phyloP scores from a whole-genome alignment of 2,113 vertebrate species.

The Ellobius talpinus region DNA sequence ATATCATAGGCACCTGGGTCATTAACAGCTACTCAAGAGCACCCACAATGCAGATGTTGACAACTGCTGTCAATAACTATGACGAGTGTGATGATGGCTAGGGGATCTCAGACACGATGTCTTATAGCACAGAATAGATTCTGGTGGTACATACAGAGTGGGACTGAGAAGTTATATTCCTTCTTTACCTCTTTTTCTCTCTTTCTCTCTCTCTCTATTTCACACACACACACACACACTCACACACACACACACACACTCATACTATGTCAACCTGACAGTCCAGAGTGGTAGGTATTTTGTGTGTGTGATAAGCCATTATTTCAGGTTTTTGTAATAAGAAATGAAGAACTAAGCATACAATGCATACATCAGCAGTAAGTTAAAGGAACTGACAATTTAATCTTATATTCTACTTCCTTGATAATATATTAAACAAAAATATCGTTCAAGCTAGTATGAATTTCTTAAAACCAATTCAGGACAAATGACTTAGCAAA shows the following conservation, averaged over 20 bases:
- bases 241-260: neutral
- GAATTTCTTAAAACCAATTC: neutral
- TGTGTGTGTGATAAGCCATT: neutral
- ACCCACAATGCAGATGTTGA: neutral
- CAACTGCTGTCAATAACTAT: neutral
- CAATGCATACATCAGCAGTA: neutral
- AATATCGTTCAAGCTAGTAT: neutral
- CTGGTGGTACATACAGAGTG: neutral
- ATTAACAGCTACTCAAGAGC: neutral
- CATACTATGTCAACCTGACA: neutral
- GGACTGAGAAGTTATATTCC: neutral
- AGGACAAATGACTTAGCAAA: neutral
- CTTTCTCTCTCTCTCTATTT: neutral
- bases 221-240: neutral
- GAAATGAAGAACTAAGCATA: neutral
- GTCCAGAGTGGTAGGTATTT: neutral
- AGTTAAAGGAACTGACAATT: too few relatives aligned
- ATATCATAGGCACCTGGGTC: neutral
- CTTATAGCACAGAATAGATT: neutral
- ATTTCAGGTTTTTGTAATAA: neutral
- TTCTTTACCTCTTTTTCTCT: neutral
- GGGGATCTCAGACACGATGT: neutral
- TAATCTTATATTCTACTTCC: neutral
- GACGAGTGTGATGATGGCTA: neutral
- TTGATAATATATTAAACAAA: neutral